Conservation (phyloP, 2,797 vertebrate genomes). For the Diglossa cyanea region DNA sequence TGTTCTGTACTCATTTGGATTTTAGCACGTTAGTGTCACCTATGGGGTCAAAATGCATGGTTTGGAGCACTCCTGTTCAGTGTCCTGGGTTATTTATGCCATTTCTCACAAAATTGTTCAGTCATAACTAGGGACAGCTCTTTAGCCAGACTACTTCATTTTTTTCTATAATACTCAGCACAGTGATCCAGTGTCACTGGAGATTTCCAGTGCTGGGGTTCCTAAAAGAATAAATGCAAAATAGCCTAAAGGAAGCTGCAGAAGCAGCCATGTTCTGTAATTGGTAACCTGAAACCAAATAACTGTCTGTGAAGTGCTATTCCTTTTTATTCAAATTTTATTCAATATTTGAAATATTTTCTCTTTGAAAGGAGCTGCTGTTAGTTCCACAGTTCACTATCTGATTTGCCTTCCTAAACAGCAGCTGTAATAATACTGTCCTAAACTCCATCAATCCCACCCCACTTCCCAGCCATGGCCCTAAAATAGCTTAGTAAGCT, state of each 20-base stretch:
- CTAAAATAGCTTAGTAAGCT: background rate
- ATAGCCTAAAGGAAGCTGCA: background rate
- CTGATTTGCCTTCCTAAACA: background rate
- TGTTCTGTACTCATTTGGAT: background rate
- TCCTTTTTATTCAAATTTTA: background rate
- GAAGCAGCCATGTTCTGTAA: background rate
- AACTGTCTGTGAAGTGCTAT: background rate
- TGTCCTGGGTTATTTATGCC: background rate
- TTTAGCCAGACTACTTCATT: background rate
- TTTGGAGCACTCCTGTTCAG: background rate
- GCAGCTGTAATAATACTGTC: background rate
- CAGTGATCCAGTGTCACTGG: fast-evolving
- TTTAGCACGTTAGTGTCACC: background rate
- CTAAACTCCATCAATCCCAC: background rate
- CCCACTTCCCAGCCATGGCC: background rate
- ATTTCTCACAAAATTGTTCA: background rate
- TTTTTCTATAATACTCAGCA: background rate
- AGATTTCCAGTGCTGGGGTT: background rate
- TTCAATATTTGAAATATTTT: background rate
- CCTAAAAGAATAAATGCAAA: background rate
- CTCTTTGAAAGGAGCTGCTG: background rate
- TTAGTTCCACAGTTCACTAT: background rate
- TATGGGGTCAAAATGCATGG: fast-evolving
- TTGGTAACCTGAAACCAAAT: background rate
- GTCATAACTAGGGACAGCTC: background rate